phyloP scores from a whole-genome alignment of 1,140 invertebrate genomes.

The Vollenhovia emeryi region DNA sequence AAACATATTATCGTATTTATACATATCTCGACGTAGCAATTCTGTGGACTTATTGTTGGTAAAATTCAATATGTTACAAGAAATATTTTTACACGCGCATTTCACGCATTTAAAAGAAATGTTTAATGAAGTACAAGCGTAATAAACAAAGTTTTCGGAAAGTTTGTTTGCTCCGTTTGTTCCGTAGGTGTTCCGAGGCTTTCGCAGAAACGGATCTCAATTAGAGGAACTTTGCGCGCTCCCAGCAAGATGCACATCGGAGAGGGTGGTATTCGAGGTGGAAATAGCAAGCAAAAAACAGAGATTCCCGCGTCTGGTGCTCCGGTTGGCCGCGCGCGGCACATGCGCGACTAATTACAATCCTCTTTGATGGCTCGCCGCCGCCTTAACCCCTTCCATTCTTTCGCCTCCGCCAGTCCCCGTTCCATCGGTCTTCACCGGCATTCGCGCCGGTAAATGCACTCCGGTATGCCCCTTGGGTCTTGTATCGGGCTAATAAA shows the following conservation, averaged over 20 bases:
- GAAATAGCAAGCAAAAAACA: slow-evolving; percentile 48
- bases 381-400: slow-evolving; percentile 37
- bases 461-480: background rate
- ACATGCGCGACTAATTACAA: slow-evolving; percentile 75
- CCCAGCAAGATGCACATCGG: background rate
- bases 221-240: background rate
- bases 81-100: no score
- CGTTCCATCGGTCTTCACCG: background rate
- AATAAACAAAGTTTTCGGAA: background rate
- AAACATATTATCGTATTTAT: no score
- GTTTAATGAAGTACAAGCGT: background rate
- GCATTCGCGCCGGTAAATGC: background rate
- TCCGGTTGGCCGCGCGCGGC: slow-evolving; percentile 67
- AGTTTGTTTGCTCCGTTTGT: background rate
- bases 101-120: background rate
- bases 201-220: background rate
- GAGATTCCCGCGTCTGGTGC: slow-evolving; percentile 49
- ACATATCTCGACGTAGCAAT: no score
- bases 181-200: background rate
- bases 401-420: background rate
- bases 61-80: no score
- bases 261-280: background rate
- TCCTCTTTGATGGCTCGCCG: slow-evolving; percentile 69
- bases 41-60: no score
- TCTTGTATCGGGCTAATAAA: background rate